Evolutionary conservation across 2,797 vertebrate genomes (phyloP).

Genomic region (Sphenodon punctatus): DNA sequence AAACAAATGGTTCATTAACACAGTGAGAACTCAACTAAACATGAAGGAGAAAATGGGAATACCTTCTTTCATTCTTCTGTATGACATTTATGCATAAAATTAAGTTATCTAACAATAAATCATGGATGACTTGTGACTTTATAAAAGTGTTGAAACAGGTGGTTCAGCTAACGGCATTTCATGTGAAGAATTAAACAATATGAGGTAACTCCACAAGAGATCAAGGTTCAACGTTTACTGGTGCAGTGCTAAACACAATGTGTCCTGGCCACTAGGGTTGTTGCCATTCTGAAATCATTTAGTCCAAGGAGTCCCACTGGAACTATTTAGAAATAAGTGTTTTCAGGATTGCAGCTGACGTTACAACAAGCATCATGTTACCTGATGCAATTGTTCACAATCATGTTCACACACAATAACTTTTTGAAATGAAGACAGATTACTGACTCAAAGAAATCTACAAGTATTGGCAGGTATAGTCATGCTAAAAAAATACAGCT

Average conservation of each 20-base stretch:
- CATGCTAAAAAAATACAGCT: too few species aligned
- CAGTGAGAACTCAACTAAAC: not conserved
- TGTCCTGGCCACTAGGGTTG: not conserved
- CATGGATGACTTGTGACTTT: not conserved
- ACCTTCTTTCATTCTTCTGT: not conserved
- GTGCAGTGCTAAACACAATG: not conserved
- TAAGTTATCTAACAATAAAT: not conserved
- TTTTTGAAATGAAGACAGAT: fast-evolving
- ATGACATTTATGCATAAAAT: not conserved
- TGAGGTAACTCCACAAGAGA: too few species aligned
- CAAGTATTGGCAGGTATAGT: too few species aligned
- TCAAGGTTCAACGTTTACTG: too few species aligned
- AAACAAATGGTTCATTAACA: not conserved
- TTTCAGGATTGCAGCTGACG: too few species aligned
- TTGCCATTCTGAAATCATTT: too few species aligned
- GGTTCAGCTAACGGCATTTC: not conserved
- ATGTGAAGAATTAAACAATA: not conserved
- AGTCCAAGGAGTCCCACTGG: too few species aligned
- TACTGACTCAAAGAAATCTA: too few species aligned
- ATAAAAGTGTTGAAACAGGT: not conserved
- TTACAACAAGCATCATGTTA: not conserved
- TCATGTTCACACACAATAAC: not conserved
- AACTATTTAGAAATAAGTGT: too few species aligned
- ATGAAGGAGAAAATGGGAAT: not conserved
- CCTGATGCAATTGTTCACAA: not conserved